Conservation (phyloP, 2,888 invertebrate genomes). For the Baccha elongata region DNA sequence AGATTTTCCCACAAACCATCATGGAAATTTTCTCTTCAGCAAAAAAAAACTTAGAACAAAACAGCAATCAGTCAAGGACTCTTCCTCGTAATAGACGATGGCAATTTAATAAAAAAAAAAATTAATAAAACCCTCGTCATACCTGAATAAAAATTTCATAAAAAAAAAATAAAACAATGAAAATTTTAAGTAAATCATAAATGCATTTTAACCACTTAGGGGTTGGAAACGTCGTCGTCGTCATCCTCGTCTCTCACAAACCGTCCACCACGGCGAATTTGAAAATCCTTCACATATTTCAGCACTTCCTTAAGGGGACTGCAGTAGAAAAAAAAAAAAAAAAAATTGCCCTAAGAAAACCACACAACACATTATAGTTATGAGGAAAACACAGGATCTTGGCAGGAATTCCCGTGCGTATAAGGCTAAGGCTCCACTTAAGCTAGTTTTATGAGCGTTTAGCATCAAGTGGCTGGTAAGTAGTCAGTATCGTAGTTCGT, state of each 20-base stretch:
- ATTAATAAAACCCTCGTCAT: constrained; percentile 22
- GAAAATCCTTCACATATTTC: constrained; percentile 43
- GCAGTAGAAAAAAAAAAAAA: neutral
- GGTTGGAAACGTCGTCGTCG: constrained; percentile 41
- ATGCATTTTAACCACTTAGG: constrained; percentile 70
- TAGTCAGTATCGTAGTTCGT: constrained; percentile 3
- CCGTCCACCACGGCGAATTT: neutral
- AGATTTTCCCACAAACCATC: constrained; percentile 61
- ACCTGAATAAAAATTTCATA: constrained; percentile 14
- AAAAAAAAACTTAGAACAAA: constrained; percentile 60
- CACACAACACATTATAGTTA: constrained; percentile 3
- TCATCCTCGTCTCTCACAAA: neutral
- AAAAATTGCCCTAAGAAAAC: constrained; percentile 30
- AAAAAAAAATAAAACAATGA: constrained; percentile 49
- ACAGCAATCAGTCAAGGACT: constrained; percentile 72
- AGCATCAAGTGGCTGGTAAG: constrained; percentile 57
- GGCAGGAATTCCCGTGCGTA: constrained; percentile 10
- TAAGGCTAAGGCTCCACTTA: constrained; percentile 30
- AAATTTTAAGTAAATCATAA: constrained; percentile 51
- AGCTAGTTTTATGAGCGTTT: constrained; percentile 53
- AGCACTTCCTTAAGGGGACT: constrained; percentile 56
- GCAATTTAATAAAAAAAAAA: constrained; percentile 62
- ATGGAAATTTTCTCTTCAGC: constrained; percentile 17
- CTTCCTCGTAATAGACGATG: constrained; percentile 68
- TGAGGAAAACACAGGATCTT: constrained; percentile 50